A percentile compares a stretch with the other conserved stretches of the same genome.
phyloP scores from a whole-genome alignment of 1,140 invertebrate species.

The Diploscapter pachys region DNA sequence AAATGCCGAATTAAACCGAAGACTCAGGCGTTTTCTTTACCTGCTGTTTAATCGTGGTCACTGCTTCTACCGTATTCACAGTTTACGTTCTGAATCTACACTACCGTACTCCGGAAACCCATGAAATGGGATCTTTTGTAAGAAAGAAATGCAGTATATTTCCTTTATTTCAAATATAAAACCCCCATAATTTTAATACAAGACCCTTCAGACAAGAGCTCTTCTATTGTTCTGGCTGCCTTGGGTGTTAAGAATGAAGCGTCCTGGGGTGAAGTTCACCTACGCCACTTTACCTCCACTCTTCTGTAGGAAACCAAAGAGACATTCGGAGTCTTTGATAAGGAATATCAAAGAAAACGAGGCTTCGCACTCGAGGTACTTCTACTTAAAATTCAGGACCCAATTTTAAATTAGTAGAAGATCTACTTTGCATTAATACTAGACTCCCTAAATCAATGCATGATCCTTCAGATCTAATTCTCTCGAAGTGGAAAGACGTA shows the following conservation, averaged over 20 bases:
- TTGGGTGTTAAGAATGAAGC: constrained; percentile 52
- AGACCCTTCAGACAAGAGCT: constrained; percentile 48
- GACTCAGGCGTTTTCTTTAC: constrained; percentile 93
- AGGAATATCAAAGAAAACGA: constrained; percentile 53
- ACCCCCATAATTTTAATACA: neutral
- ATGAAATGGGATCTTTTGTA: constrained; percentile 89
- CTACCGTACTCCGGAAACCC: constrained; percentile 90
- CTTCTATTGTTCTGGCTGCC: constrained; percentile 56
- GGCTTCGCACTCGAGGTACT: constrained; percentile 35
- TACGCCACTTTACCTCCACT: constrained; percentile 55
- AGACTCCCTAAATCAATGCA: too few relatives aligned
- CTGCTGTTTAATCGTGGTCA: constrained; percentile 99
- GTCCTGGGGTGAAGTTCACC: constrained; percentile 48
- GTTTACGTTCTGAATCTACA: constrained; percentile 99
- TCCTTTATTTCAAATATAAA: too few relatives aligned
- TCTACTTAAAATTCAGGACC: neutral
- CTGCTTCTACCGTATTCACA: constrained; percentile 95
- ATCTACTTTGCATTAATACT: too few relatives aligned
- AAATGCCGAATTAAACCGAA: constrained; percentile 15
- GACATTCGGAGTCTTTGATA: constrained; percentile 54
- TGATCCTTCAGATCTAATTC: constrained; percentile 29
- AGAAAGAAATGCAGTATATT: neutral
- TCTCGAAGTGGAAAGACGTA: constrained; percentile 50
- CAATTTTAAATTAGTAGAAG: neutral
- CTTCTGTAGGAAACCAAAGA: constrained; percentile 50